phyloP scores from a whole-genome alignment of 2,113 vertebrate species.

The Tor tambroides region DNA sequence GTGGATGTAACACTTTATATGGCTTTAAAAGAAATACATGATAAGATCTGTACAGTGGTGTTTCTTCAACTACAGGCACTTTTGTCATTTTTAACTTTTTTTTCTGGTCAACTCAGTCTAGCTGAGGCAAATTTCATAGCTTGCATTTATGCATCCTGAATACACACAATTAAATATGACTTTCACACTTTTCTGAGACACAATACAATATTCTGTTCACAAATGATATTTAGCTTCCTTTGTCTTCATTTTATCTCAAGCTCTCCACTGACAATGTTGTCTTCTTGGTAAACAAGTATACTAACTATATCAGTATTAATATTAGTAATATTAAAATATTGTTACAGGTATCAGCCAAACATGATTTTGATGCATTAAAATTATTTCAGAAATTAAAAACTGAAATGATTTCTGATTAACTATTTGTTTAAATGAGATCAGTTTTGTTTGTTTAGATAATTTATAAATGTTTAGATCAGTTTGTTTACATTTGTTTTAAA shows the following conservation, averaged over 20 bases:
- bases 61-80: neutral
- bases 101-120: neutral
- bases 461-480: neutral
- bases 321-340: no score
- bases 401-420: neutral
- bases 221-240: neutral
- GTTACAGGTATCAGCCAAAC: neutral
- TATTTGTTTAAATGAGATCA: neutral
- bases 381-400: neutral
- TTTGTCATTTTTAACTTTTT: neutral
- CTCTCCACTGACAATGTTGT: no score
- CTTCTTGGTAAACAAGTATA: neutral
- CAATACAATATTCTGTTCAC: neutral
- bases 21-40: neutral
- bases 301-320: neutral
- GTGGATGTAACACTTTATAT: neutral
- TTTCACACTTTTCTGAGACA: neutral
- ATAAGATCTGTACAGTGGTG: neutral
- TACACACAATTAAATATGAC: neutral
- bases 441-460: no score
- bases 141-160: neutral
- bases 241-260: neutral
- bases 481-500: neutral
- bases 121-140: neutral
- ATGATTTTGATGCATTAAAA: neutral